phyloP scores from a whole-genome alignment of 2,113 vertebrate species.

The Cyprinus carpio region DNA sequence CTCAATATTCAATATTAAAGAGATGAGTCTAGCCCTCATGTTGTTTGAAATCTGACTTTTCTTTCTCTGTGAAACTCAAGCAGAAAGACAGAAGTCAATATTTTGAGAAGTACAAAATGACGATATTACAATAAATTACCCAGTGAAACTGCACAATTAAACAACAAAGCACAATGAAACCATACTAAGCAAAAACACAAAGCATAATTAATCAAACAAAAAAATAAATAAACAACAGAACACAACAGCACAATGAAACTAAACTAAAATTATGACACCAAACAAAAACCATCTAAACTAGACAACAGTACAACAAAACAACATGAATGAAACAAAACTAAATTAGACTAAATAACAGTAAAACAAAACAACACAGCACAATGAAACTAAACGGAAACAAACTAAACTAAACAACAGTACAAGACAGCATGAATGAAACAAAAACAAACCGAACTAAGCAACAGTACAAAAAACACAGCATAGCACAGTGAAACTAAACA shows the following conservation, averaged over 20 bases:
- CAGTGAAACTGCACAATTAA: background rate
- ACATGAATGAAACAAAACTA: no score
- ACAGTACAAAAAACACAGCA: no score
- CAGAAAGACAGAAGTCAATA: background rate
- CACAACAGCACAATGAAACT: background rate
- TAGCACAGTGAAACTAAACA: no score
- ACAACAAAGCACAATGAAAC: background rate
- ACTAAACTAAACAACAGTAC: no score
- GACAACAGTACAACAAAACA: no score
- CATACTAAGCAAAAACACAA: background rate
- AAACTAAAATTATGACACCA: no score
- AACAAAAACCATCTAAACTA: background rate
- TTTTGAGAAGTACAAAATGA: no score
- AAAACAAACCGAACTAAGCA: no score
- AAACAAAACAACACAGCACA: no score
- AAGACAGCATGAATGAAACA: no score
- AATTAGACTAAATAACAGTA: no score
- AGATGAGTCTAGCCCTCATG: background rate
- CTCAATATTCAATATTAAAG: slow-evolving; percentile 22
- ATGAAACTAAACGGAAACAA: no score
- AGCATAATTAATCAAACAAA: background rate
- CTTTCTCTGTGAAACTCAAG: background rate
- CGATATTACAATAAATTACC: background rate
- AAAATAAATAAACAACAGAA: background rate
- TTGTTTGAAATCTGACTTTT: background rate